These are phyloP conservation scores for Tragulus kanchil DNA, from an alignment of 2,113 vertebrate genomes.

Conservation along the genomic window DNA sequence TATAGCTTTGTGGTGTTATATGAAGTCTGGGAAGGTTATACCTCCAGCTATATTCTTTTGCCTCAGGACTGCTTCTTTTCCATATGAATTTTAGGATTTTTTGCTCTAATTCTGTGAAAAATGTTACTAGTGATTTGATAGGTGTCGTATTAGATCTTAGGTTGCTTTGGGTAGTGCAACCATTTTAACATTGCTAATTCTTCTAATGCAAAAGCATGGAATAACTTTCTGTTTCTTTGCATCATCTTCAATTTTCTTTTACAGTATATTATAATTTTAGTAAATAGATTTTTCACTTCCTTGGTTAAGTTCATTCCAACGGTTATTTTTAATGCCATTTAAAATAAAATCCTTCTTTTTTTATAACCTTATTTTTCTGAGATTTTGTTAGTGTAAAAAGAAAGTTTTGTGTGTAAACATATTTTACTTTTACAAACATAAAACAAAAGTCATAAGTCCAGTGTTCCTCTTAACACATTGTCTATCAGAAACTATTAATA, in stretches of 20 bases:
- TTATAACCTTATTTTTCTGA: neutral
- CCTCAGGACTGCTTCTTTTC: neutral
- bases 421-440: conserved; percentile 28
- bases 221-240: neutral
- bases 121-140: neutral
- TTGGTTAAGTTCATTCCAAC: neutral
- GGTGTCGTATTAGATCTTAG: neutral
- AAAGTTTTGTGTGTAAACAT: neutral
- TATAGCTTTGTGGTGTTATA: neutral
- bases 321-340: neutral
- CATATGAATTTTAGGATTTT: neutral
- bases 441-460: neutral
- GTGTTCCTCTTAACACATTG: neutral
- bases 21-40: neutral
- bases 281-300: neutral
- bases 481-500: neutral
- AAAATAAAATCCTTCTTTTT: neutral
- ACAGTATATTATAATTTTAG: neutral
- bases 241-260: neutral
- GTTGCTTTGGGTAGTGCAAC: neutral
- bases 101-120: neutral
- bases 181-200: neutral
- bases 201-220: neutral
- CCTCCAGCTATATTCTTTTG: neutral
- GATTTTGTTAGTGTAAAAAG: neutral